A percentile compares a stretch with the other conserved stretches of the same genome.
Evolutionary conservation across 2,797 vertebrate species (phyloP).

Genomic region (Enteromius mattozi): DNA sequence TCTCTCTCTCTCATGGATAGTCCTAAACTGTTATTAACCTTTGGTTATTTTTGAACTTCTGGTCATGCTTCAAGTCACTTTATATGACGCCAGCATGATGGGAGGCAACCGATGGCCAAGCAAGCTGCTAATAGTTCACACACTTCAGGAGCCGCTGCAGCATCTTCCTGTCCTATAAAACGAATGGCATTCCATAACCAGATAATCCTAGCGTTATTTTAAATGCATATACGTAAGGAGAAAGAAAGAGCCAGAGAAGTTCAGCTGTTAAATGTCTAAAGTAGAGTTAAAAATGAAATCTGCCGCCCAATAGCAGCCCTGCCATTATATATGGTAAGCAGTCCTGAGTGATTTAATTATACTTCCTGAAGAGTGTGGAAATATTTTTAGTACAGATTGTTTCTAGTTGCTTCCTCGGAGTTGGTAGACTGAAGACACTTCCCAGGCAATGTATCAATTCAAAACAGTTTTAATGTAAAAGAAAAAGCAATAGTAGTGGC

Average conservation of each 20-base stretch:
- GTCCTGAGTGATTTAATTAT: slow-evolving; percentile 62
- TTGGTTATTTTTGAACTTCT: slow-evolving; percentile 74
- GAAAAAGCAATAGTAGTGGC: neutral
- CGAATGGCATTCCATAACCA: slow-evolving; percentile 68
- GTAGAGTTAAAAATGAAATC: slow-evolving; percentile 76
- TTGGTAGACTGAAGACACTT: neutral
- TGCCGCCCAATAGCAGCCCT: slow-evolving; percentile 68
- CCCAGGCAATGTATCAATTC: neutral
- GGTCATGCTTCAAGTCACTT: slow-evolving; percentile 67
- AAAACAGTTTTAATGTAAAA: neutral
- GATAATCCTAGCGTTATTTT: slow-evolving; percentile 70
- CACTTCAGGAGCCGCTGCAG: slow-evolving; percentile 64
- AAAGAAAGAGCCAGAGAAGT: slow-evolving; percentile 62
- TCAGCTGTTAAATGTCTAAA: slow-evolving; percentile 77
- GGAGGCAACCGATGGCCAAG: slow-evolving; percentile 60
- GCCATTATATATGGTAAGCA: slow-evolving; percentile 71
- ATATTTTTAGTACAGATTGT: slow-evolving; percentile 60
- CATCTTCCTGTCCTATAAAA: slow-evolving; percentile 75
- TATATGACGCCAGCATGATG: slow-evolving; percentile 62
- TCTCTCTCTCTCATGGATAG: slow-evolving; percentile 54
- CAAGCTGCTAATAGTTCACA: slow-evolving; percentile 71
- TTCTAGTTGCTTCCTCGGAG: slow-evolving; percentile 7
- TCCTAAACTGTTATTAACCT: slow-evolving; percentile 70
- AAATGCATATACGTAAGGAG: slow-evolving; percentile 61
- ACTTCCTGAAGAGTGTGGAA: slow-evolving; percentile 60